Base-by-base conservation (phyloP, 2,113 vertebrate genomes). In the Brienomyrus brachyistius region DNA sequence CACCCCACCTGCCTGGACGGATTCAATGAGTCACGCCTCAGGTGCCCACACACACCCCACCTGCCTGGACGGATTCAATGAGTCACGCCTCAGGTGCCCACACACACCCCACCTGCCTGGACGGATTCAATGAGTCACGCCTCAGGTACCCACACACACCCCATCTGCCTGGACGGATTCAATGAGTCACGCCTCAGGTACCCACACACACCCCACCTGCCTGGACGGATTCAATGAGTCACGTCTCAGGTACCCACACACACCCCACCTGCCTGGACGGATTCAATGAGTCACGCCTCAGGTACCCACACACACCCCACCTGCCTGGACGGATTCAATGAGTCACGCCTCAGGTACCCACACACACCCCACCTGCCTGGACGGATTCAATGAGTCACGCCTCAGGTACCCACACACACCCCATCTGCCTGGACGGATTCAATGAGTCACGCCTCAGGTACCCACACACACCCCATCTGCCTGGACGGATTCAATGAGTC, bases 181-280 rank as follows among this genome's bases (percentile, higher is more conserved):
- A 77, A 77, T 2, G 70, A 40, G 11, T 77, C 70, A 77, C 31
- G 1, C 4, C 11, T 74, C 31, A 77, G 1, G n/a, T 66, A 31
- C n/a, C n/a, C 62, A 66, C 23, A n/a, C n/a, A n/a, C n/a, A n/a
- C n/a, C n/a, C n/a, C n/a, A n/a, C n/a, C n/a, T n/a, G n/a, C n/a
- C n/a, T n/a, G n/a, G n/a, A n/a, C n/a, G n/a, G n/a, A n/a, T 98
- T 97, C 91, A 98, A 97, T 86, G 96, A 98, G 93, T 96, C 97
- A 2, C 96, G 98, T 48, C 97, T 97, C 93, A 96, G 95, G 96
- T 97, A 93, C 40, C 59, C 66, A 7, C 27, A 40, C 45, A 51
- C 96, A 97, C 19, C 96, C 96, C n/a, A 90, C 92, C 0, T 95
- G 95, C 48, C 92, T 95, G 1, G 15, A 96, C 89, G 94, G 94